Conservation (phyloP, 2,797 vertebrate species). For the Poecilia wingei region DNA sequence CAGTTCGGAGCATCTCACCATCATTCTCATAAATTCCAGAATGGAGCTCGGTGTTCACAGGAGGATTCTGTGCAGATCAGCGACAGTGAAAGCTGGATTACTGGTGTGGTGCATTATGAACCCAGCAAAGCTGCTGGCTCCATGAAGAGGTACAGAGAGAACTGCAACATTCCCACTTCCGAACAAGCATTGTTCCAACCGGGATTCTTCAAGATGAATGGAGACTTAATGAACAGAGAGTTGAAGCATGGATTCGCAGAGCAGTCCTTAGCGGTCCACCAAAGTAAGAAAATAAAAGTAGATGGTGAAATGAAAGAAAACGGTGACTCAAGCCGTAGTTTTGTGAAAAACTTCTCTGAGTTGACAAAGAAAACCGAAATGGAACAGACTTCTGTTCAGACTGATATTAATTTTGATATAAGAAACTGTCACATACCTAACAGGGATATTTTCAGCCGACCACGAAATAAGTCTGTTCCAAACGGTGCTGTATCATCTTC, state of each 20-base stretch:
- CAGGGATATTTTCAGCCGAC: constrained; percentile 85
- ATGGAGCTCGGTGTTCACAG: constrained; percentile 86
- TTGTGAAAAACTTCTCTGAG: constrained; percentile 77
- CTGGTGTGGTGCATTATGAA: constrained; percentile 72
- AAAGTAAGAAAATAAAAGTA: constrained; percentile 86
- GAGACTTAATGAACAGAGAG: constrained; percentile 90
- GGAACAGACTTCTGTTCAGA: constrained; percentile 76
- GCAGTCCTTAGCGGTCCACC: constrained; percentile 84
- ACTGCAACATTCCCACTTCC: constrained; percentile 77
- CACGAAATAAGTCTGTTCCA: constrained; percentile 86
- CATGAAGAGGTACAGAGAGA: constrained; percentile 83
- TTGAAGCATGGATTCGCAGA: constrained; percentile 88
- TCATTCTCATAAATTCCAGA: constrained; percentile 85
- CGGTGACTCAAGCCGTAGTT: constrained; percentile 67
- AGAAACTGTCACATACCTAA: constrained; percentile 84
- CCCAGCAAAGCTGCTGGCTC: constrained; percentile 74
- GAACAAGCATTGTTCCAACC: constrained; percentile 81
- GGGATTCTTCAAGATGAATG: constrained; percentile 86
- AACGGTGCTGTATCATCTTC: constrained; percentile 93
- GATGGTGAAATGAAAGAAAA: constrained; percentile 82
- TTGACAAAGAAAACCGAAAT: constrained; percentile 70
- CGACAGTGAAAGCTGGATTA: constrained; percentile 83
- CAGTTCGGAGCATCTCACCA: constrained; percentile 84
- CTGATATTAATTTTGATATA: constrained; percentile 79
- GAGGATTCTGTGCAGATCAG: constrained; percentile 82